These are phyloP conservation scores for Drosophila busckii DNA, from an alignment of 1,140 invertebrate species.

Conservation along the genomic window DNA sequence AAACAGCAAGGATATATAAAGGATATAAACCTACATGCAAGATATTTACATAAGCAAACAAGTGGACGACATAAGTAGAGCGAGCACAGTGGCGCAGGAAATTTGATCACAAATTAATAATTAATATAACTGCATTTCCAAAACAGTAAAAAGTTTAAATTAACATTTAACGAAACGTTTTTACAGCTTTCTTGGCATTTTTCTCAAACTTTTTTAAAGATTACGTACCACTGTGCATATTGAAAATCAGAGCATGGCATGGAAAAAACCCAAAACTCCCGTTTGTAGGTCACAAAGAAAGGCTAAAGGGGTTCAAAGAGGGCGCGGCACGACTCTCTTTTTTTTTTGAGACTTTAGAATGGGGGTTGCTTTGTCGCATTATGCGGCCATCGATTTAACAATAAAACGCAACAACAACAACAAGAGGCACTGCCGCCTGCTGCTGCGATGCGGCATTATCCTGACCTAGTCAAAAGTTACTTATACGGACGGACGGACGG, in stretches of 20 bases:
- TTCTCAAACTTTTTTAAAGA: no score
- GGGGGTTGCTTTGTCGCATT: slow-evolving; percentile 14
- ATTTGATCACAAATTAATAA: no score
- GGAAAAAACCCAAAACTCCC: slow-evolving; percentile 60
- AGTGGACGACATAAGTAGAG: neutral
- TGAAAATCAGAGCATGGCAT: slow-evolving; percentile 31
- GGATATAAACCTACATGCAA: slow-evolving; percentile 1
- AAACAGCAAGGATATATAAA: neutral
- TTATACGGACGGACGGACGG: no score
- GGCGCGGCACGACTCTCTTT: slow-evolving; percentile 4
- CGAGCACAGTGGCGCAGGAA: slow-evolving; percentile 4
- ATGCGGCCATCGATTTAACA: slow-evolving; percentile 63
- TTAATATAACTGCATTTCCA: no score
- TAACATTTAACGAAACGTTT: no score
- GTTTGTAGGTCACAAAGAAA: neutral
- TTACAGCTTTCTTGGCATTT: no score
- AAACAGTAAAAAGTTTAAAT: no score
- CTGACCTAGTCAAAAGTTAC: slow-evolving; percentile 59
- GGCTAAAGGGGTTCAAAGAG: neutral
- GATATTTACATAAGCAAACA: neutral
- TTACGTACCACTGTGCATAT: slow-evolving; percentile 3
- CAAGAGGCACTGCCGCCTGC: no score
- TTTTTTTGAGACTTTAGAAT: neutral
- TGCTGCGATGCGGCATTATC: slow-evolving; percentile 33
- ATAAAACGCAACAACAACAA: slow-evolving; percentile 14